These are phyloP conservation scores for Tetragnatha versicolor DNA, from an alignment of 1,140 invertebrate genomes.

Conservation along the genomic window DNA sequence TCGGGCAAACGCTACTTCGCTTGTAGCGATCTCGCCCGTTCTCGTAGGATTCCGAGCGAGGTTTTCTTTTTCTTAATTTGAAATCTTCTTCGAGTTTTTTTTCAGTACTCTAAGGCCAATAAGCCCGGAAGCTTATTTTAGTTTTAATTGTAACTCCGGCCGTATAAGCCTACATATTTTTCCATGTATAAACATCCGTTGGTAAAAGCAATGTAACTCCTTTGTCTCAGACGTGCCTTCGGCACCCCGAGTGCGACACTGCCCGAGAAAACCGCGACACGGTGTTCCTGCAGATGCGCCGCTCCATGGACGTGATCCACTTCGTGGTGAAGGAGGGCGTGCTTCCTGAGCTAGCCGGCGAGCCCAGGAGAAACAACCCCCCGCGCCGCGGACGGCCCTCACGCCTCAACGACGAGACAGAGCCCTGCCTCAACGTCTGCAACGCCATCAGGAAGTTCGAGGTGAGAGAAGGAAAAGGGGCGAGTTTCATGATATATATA, in stretches of 20 bases:
- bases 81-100: too few relatives aligned
- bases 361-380: constrained; percentile 57
- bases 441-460: constrained; percentile 82
- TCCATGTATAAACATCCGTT: too few relatives aligned
- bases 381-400: constrained; percentile 50
- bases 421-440: constrained; percentile 76
- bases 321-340: constrained; percentile 95
- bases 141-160: too few relatives aligned
- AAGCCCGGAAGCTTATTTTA: too few relatives aligned
- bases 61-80: too few relatives aligned
- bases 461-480: too few relatives aligned
- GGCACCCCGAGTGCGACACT: constrained; percentile 92
- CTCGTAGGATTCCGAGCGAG: too few relatives aligned
- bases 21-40: too few relatives aligned
- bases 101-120: too few relatives aligned
- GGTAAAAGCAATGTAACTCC: not conserved
- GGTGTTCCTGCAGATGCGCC: constrained; percentile 91
- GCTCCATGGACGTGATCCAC: constrained; percentile 97
- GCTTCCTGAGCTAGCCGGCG: constrained; percentile 69
- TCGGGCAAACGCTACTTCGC: too few relatives aligned
- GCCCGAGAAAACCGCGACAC: constrained; percentile 95
- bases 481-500: too few relatives aligned
- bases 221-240: constrained; percentile 74
- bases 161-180: too few relatives aligned
- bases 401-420: constrained; percentile 69